These are phyloP conservation scores for Athalia rosae DNA, from an alignment of 2,888 invertebrate species.

Conservation along the genomic window DNA sequence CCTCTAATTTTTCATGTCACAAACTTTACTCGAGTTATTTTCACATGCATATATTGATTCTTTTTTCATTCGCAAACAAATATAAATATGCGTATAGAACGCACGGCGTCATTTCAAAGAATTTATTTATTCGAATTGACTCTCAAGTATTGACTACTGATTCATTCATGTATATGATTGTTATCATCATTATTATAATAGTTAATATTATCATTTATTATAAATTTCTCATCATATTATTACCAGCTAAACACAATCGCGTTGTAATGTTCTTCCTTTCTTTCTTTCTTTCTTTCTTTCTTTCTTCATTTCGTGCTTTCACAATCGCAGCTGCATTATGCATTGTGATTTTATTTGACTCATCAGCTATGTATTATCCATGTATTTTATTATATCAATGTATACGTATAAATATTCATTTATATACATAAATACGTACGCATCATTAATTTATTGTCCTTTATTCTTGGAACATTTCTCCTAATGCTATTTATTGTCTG, in stretches of 20 bases:
- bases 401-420: background rate
- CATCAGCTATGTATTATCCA: background rate
- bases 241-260: too few relatives aligned
- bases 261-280: too few relatives aligned
- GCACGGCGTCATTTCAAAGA: too few relatives aligned
- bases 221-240: too few relatives aligned
- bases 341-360: background rate
- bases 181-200: too few relatives aligned
- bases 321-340: background rate
- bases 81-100: background rate
- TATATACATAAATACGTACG: background rate
- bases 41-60: conserved; percentile 10
- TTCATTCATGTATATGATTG: too few relatives aligned
- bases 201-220: too few relatives aligned
- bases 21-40: background rate
- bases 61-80: background rate
- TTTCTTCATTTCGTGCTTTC: too few relatives aligned
- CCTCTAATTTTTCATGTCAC: conserved; percentile 12
- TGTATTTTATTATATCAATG: conserved; percentile 2
- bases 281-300: too few relatives aligned
- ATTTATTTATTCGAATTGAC: too few relatives aligned
- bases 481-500: conserved; percentile 71
- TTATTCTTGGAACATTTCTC: conserved; percentile 65
- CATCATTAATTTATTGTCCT: conserved; percentile 65
- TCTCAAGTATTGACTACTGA: too few relatives aligned